Evolutionary conservation across 2,113 vertebrate genomes (phyloP).

Genomic region (Sisor rabdophorus): DNA sequence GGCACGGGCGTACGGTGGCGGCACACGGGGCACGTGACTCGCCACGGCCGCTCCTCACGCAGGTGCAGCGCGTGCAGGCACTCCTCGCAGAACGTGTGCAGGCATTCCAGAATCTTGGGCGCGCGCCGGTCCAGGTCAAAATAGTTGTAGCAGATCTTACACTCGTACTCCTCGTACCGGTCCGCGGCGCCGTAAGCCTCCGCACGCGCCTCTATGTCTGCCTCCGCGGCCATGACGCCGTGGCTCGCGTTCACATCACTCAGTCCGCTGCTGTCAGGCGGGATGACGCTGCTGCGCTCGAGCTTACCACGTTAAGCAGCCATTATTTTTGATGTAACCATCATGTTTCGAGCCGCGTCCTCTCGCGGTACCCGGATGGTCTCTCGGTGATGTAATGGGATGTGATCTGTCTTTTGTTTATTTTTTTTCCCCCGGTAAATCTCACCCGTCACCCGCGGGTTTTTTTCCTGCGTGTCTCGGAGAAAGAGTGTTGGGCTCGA

Average conservation of each 20-base stretch:
- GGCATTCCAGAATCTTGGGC: constrained; percentile 86
- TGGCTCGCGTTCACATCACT: constrained; percentile 61
- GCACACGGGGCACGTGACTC: constrained; percentile 84
- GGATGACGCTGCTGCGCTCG: constrained; percentile 34
- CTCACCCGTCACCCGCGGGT: constrained; percentile 16
- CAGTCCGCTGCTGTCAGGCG: constrained; percentile 60
- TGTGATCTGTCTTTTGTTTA: not conserved
- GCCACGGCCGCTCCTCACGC: constrained; percentile 73
- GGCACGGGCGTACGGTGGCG: constrained; percentile 87
- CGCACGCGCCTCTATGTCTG: constrained; percentile 55
- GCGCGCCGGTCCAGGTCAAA: constrained; percentile 87
- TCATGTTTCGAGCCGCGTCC: not conserved
- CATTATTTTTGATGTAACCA: not conserved
- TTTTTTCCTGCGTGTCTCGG: not conserved
- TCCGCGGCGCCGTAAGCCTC: constrained; percentile 58
- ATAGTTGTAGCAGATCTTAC: constrained; percentile 94
- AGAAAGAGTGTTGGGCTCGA: not conserved
- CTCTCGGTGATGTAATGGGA: constrained; percentile 6
- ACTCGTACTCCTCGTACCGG: constrained; percentile 85
- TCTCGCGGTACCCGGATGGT: not conserved
- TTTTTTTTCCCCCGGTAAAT: not conserved
- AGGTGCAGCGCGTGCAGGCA: constrained; percentile 85
- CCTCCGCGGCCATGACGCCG: constrained; percentile 73
- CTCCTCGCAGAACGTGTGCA: constrained; percentile 95
- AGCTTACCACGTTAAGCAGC: not conserved